A percentile compares a stretch with the other conserved stretches of the same genome.
Conservation (phyloP, 2,797 vertebrate genomes). For the Myotis myotis region DNA sequence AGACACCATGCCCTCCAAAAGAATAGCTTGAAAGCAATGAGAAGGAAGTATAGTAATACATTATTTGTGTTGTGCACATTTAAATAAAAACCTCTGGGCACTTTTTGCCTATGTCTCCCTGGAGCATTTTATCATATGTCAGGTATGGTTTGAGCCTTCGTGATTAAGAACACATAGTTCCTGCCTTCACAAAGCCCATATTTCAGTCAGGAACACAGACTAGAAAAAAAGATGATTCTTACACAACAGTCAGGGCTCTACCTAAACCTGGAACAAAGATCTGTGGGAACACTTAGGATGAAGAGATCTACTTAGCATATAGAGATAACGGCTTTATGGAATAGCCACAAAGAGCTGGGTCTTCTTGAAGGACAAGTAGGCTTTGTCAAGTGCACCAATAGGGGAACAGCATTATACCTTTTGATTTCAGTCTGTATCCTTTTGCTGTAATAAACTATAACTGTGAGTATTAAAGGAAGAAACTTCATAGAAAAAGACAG, state of each 20-base stretch:
- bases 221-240: background rate
- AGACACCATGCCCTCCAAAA: background rate
- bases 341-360: background rate
- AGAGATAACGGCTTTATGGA: background rate
- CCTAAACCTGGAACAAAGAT: background rate
- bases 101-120: background rate
- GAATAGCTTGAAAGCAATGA: background rate
- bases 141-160: background rate
- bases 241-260: background rate
- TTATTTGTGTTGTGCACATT: background rate
- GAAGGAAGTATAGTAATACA: background rate
- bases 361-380: background rate
- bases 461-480: background rate
- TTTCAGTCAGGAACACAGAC: background rate
- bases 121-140: background rate
- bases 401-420: background rate
- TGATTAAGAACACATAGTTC: background rate
- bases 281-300: background rate
- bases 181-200: background rate
- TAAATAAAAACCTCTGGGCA: background rate
- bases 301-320: background rate
- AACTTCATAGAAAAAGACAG: background rate
- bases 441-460: background rate
- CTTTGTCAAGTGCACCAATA: background rate
- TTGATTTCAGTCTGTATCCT: background rate